Evolutionary conservation across 2,888 invertebrate genomes (phyloP).

Genomic region (Patella pellucida): DNA sequence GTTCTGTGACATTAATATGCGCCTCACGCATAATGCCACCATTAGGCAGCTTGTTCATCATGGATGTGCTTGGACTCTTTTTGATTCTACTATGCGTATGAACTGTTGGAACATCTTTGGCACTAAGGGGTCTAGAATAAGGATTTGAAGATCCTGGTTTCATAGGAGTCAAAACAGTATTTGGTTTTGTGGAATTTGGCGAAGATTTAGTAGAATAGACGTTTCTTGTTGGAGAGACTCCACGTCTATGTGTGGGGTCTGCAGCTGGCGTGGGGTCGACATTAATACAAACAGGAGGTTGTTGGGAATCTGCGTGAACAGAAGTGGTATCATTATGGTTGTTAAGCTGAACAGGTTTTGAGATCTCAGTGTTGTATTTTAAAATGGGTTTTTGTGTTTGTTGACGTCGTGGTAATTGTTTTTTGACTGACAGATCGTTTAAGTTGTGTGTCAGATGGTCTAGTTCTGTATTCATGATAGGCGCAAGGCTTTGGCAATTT

Average conservation of each 20-base stretch:
- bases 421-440: conserved; percentile 56
- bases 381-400: conserved; percentile 58
- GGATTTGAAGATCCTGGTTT: conserved; percentile 44
- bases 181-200: background rate
- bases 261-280: background rate
- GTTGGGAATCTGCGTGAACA: background rate
- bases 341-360: conserved; percentile 51
- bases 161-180: background rate
- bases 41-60: conserved; percentile 14
- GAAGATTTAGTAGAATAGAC: background rate
- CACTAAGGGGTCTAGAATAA: conserved; percentile 63
- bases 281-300: conserved; percentile 16
- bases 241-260: background rate
- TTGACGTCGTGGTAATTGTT: conserved; percentile 61
- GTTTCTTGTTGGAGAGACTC: background rate
- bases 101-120: conserved; percentile 53
- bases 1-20: background rate
- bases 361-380: conserved; percentile 52
- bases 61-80: conserved; percentile 33
- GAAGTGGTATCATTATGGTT: conserved; percentile 45
- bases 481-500: no score
- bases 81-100: conserved; percentile 43
- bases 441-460: conserved; percentile 48
- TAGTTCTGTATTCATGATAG: conserved; percentile 7
- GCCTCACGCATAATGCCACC: conserved; percentile 19